A percentile compares a stretch with the other conserved stretches of the same genome.
These are phyloP conservation scores for Macropis europaea DNA, from an alignment of 2,888 invertebrate genomes.

Conservation along the genomic window DNA sequence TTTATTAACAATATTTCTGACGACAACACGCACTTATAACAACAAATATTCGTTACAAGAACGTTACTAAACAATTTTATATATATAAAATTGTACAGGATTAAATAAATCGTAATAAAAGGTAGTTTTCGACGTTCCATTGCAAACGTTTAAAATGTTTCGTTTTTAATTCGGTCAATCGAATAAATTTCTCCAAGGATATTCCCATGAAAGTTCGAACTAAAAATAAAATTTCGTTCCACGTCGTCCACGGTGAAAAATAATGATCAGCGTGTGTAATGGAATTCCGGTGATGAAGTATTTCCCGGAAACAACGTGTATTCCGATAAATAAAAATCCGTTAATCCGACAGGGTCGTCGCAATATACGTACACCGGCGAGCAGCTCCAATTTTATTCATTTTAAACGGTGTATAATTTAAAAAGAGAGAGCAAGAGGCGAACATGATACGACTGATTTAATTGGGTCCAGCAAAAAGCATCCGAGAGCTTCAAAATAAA, in stretches of 20 bases:
- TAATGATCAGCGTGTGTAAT: background rate
- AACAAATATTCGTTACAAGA: no score
- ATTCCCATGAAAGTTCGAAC: no score
- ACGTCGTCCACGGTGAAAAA: background rate
- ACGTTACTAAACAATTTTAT: no score
- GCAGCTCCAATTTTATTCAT: background rate
- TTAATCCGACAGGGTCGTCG: background rate
- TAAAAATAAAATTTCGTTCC: background rate
- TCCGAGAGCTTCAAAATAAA: conserved; percentile 6
- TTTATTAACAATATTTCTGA: no score
- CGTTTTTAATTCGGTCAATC: no score
- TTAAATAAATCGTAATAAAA: no score
- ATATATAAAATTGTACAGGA: no score
- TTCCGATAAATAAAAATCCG: conserved; percentile 9
- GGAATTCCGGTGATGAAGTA: background rate
- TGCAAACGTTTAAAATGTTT: no score
- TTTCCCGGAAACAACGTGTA: background rate
- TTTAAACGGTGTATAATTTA: background rate
- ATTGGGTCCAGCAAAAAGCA: background rate
- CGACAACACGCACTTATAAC: no score
- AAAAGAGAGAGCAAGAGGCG: background rate
- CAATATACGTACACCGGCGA: background rate
- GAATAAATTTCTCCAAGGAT: no score
- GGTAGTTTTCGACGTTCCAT: no score
- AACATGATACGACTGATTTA: background rate